phyloP scores from a whole-genome alignment of 2,888 invertebrate species.

The Halictus quadricinctus region DNA sequence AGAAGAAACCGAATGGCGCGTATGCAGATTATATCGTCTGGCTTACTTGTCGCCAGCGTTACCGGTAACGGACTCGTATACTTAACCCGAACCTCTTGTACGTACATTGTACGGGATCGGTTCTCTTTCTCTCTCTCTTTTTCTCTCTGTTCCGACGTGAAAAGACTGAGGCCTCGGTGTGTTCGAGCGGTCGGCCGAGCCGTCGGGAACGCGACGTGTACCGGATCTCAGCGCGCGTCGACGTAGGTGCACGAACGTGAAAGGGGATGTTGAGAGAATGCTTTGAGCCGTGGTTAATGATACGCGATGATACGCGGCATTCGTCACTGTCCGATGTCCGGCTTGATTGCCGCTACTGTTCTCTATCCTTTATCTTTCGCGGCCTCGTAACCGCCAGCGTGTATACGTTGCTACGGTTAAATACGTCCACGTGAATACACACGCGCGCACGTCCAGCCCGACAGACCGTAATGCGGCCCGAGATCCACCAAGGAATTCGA shows the following conservation, averaged over 20 bases:
- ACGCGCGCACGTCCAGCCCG: conserved; percentile 14
- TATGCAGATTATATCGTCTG: conserved; percentile 65
- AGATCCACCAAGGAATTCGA: conserved; percentile 27
- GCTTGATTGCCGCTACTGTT: conserved; percentile 81
- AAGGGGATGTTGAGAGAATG: conserved; percentile 68
- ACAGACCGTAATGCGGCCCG: conserved; percentile 18
- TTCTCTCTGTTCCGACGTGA: conserved; percentile 16
- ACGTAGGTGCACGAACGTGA: conserved; percentile 64
- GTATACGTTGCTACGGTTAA: conserved; percentile 31
- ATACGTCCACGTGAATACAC: conserved; percentile 34
- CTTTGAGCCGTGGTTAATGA: conserved; percentile 79
- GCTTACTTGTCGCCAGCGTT: conserved; percentile 57
- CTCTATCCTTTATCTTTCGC: conserved; percentile 78
- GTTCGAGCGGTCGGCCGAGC: conserved; percentile 13
- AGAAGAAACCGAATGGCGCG: conserved; percentile 21
- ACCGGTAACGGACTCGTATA: conserved; percentile 55
- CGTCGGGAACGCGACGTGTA: conserved; percentile 35
- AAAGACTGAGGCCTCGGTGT: conserved; percentile 32
- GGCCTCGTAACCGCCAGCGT: conserved; percentile 49
- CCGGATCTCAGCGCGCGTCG: conserved; percentile 53
- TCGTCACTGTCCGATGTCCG: conserved; percentile 81
- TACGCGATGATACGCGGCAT: conserved; percentile 81
- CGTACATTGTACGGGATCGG: conserved; percentile 53
- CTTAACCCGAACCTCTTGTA: conserved; percentile 56
- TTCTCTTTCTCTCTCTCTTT: background rate